Evolutionary conservation across 2,113 vertebrate species (phyloP).

Genomic region (Lagopus muta): DNA sequence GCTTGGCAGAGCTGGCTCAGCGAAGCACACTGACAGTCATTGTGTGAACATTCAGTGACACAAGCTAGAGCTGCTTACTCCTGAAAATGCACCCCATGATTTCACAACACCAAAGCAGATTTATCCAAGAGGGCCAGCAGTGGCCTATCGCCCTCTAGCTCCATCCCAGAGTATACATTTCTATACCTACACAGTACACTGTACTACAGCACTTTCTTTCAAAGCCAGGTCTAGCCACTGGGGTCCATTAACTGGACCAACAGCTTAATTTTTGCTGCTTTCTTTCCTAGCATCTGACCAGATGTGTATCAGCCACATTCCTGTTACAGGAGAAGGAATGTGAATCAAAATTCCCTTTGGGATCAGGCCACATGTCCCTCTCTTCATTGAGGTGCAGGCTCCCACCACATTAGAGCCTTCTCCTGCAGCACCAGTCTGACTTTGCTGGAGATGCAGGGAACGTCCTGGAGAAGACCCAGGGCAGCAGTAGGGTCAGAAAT

Average conservation of each 20-base stretch:
- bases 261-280: background rate
- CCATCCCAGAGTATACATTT: background rate
- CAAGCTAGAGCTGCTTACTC: background rate
- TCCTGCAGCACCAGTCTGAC: background rate
- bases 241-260: background rate
- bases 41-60: background rate
- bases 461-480: background rate
- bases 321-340: background rate
- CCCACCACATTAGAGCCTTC: accelerated
- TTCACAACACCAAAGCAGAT: background rate
- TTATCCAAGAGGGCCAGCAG: background rate
- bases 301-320: background rate
- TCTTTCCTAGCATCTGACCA: background rate
- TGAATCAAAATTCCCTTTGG: background rate
- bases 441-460: background rate
- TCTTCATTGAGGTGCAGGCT: background rate
- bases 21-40: background rate
- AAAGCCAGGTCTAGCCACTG: background rate
- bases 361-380: background rate
- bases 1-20: background rate
- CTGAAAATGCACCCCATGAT: background rate
- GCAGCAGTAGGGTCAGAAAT: background rate
- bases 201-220: background rate
- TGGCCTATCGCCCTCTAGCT: conserved; percentile 48
- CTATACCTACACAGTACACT: background rate